A percentile compares a stretch with the other conserved stretches of the same genome.
Conservation (phyloP, 2,113 vertebrate species). For the Gavialis gangeticus region DNA sequence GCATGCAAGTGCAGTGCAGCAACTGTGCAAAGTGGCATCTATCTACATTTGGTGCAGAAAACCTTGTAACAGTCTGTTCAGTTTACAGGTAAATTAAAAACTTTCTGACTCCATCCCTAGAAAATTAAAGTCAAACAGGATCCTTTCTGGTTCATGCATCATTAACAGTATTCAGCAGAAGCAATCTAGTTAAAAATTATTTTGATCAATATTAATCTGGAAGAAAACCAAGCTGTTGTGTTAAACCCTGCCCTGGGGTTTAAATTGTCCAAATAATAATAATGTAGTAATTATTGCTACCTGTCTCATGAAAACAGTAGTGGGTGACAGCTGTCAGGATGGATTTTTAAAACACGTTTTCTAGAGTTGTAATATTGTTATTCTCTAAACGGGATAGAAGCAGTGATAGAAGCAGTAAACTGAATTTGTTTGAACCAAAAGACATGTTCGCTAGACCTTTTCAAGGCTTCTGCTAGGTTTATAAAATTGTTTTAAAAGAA, state of each 20-base stretch:
- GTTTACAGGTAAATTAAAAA: neutral
- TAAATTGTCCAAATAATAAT: neutral
- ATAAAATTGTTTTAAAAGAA: neutral
- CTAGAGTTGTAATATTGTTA: neutral
- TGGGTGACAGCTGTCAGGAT: neutral
- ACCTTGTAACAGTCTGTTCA: neutral
- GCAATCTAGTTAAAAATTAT: neutral
- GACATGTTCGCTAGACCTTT: neutral
- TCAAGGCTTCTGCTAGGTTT: neutral
- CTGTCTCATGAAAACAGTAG: neutral
- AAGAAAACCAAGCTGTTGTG: neutral
- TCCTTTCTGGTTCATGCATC: neutral
- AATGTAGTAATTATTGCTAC: neutral
- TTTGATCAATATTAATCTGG: neutral
- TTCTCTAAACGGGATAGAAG: too few species aligned
- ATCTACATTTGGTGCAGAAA: neutral
- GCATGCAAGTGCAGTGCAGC: accelerated
- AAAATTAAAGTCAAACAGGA: neutral
- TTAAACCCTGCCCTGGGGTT: neutral
- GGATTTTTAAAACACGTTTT: neutral
- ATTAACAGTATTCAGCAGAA: neutral
- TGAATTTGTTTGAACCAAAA: neutral
- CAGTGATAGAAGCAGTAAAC: neutral
- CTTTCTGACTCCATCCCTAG: neutral
- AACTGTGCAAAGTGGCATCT: neutral